These are phyloP conservation scores for Drosophila villosipedis DNA, from an alignment of 2,888 invertebrate genomes.

Conservation along the genomic window DNA sequence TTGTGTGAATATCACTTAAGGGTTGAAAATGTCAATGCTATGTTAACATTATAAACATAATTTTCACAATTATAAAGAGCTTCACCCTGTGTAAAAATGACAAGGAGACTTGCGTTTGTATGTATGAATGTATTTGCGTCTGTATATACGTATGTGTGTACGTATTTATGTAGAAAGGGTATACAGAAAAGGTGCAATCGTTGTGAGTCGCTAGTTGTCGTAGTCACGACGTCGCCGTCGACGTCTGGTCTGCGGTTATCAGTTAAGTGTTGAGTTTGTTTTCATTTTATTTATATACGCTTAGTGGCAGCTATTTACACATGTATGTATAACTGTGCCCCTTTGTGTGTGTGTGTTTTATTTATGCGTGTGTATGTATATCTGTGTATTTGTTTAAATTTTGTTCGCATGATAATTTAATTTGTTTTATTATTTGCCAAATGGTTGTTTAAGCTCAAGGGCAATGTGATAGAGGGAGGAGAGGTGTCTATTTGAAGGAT, in stretches of 20 bases:
- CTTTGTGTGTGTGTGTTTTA: slow-evolving; percentile 5
- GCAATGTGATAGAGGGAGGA: not conserved
- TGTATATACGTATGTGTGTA: not conserved
- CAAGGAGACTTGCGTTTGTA: not conserved
- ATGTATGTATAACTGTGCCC: slow-evolving; percentile 17
- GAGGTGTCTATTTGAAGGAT: slow-evolving; percentile 23
- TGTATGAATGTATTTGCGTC: not conserved
- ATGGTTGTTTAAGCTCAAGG: slow-evolving; percentile 28
- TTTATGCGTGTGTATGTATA: not conserved
- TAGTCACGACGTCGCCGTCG: slow-evolving; percentile 59
- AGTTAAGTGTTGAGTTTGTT: slow-evolving; percentile 67
- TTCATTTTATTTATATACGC: slow-evolving; percentile 64
- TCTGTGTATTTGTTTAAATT: slow-evolving; percentile 56
- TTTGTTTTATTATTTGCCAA: slow-evolving; percentile 55
- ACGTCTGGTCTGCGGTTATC: slow-evolving; percentile 70
- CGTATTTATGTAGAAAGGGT: slow-evolving; percentile 16
- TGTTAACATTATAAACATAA: not conserved
- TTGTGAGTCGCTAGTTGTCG: slow-evolving; percentile 46
- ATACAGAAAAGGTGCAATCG: slow-evolving; percentile 11
- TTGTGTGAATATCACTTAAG: not conserved
- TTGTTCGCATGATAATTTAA: slow-evolving; percentile 68
- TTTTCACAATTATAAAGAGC: not conserved
- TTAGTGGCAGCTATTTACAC: slow-evolving; percentile 71
- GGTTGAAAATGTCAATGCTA: not conserved
- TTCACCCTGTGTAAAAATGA: not conserved